phyloP scores from a whole-genome alignment of 2,888 invertebrate genomes.

The Scotopteryx bipunctaria region DNA sequence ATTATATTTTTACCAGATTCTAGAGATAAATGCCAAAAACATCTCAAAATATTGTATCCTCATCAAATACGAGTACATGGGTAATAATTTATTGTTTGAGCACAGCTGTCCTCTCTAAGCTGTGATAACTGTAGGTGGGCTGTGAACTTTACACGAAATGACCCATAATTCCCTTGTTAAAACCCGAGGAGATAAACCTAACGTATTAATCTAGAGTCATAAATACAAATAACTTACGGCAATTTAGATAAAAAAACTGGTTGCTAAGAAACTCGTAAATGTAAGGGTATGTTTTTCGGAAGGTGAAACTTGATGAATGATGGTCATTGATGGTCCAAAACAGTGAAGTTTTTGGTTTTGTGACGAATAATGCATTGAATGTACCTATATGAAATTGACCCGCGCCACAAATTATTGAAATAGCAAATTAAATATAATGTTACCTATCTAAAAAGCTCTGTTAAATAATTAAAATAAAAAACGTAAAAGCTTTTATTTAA shows the following conservation, averaged over 20 bases:
- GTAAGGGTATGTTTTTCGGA: background rate
- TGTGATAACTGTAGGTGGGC: constrained; percentile 67
- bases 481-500: too few species aligned
- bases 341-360: too few species aligned
- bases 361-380: too few species aligned
- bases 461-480: too few species aligned
- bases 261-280: constrained; percentile 33
- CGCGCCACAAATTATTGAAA: background rate
- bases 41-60: too few species aligned
- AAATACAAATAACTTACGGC: constrained; percentile 55
- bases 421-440: background rate
- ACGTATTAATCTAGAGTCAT: constrained; percentile 72
- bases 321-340: too few species aligned
- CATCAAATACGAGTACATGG: too few species aligned
- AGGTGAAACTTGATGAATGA: background rate
- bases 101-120: background rate
- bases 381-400: too few species aligned
- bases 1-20: too few species aligned
- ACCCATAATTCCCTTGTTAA: constrained; percentile 79
- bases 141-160: constrained; percentile 66
- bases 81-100: background rate
- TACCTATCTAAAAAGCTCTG: too few species aligned
- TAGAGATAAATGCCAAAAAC: too few species aligned
- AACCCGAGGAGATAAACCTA: constrained; percentile 60
- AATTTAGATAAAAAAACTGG: constrained; percentile 40